Evolutionary conservation across 1,140 invertebrate genomes (phyloP).

Genomic region (Globodera rostochiensis): DNA sequence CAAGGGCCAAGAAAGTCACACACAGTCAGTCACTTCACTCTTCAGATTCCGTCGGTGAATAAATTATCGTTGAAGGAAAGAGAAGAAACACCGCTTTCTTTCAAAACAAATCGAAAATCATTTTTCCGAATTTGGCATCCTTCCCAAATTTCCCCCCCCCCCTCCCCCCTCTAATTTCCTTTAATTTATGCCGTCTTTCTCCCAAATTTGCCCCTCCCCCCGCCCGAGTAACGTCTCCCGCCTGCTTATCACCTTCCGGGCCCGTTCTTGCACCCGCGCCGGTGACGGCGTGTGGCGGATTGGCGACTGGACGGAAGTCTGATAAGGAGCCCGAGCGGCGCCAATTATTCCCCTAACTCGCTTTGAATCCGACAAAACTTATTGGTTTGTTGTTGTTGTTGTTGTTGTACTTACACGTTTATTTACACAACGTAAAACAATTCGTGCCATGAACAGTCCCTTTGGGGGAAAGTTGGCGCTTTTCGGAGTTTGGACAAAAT

Average conservation of each 20-base stretch:
- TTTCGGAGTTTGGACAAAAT: too few relatives aligned
- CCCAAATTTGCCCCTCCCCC: not conserved
- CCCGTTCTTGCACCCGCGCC: slow-evolving; percentile 28
- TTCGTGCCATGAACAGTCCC: too few relatives aligned
- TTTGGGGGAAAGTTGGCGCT: too few relatives aligned
- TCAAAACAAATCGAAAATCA: not conserved
- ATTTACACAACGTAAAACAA: too few relatives aligned
- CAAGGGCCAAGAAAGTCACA: slow-evolving; percentile 2
- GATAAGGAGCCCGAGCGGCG: slow-evolving; percentile 36
- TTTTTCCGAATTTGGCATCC: too few relatives aligned
- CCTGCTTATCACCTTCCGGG: slow-evolving; percentile 36
- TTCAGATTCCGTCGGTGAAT: slow-evolving; percentile 1
- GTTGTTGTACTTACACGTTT: too few relatives aligned
- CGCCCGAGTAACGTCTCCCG: slow-evolving; percentile 12
- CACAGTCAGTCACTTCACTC: slow-evolving; percentile 15
- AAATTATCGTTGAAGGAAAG: slow-evolving; percentile 12
- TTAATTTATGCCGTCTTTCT: not conserved
- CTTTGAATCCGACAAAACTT: too few relatives aligned
- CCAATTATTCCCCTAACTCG: not conserved
- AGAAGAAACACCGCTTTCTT: not conserved
- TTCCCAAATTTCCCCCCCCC: too few relatives aligned
- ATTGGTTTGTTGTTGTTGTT: too few relatives aligned
- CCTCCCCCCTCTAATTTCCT: not conserved
- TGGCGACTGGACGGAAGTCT: slow-evolving; percentile 43
- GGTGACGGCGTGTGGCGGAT: slow-evolving; percentile 1